A percentile compares a stretch with the other conserved stretches of the same genome.
Conservation (phyloP, 2,113 vertebrate species). For the Notechis scutatus region DNA sequence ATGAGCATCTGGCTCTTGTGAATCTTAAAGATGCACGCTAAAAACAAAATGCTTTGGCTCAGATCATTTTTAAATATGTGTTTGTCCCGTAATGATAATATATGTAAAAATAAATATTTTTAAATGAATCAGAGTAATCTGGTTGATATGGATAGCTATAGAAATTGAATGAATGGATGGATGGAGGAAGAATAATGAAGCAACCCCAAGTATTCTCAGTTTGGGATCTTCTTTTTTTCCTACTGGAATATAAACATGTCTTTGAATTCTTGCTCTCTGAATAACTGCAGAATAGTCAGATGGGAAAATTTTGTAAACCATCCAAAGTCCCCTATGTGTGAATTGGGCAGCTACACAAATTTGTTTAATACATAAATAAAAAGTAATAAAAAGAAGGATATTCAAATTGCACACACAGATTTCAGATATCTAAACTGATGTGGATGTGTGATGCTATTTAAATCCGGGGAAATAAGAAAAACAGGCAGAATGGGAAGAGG, state of each 20-base stretch:
- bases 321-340: background rate
- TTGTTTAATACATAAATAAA: background rate
- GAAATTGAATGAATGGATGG: background rate
- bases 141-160: background rate
- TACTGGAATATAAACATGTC: background rate
- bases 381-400: background rate
- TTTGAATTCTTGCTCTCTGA: background rate
- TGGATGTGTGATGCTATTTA: conserved; percentile 1
- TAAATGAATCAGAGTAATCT: background rate
- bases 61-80: background rate
- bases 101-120: background rate
- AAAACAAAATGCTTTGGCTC: background rate
- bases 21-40: background rate
- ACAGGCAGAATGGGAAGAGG: background rate
- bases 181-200: background rate
- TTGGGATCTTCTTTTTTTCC: background rate
- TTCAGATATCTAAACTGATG: background rate
- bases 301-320: background rate
- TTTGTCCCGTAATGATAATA: background rate
- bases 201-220: background rate
- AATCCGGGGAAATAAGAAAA: background rate
- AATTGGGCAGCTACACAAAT: background rate
- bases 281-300: background rate
- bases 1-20: background rate
- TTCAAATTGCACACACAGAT: background rate